These are phyloP conservation scores for Entelurus aequoreus DNA, from an alignment of 2,113 vertebrate species.

Conservation along the genomic window DNA sequence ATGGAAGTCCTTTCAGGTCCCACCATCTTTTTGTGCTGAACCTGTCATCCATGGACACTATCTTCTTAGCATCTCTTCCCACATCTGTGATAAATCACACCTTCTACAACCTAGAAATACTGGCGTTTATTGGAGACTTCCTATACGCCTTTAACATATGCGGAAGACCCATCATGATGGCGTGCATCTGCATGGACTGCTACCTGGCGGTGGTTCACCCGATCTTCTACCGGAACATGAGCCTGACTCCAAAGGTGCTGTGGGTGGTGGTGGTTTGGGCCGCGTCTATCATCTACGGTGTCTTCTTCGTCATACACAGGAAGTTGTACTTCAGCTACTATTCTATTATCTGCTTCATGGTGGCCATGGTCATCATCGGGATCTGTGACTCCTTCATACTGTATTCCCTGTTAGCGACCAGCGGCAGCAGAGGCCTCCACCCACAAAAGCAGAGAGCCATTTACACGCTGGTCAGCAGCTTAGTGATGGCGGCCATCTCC, in stretches of 20 bases:
- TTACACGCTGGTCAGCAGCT: constrained; percentile 49
- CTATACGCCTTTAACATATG: constrained; percentile 15
- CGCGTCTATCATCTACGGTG: background rate
- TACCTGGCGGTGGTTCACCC: constrained; percentile 64
- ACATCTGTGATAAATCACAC: constrained; percentile 13
- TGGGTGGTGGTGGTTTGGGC: constrained; percentile 32
- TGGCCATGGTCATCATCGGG: constrained; percentile 17
- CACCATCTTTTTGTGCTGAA: constrained; percentile 43
- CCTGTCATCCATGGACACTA: constrained; percentile 42
- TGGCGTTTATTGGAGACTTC: background rate
- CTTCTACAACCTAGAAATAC: accelerated
- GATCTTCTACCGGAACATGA: constrained; percentile 39
- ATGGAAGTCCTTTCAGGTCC: constrained; percentile 20
- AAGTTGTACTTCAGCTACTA: background rate
- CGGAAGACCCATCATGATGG: constrained; percentile 54
- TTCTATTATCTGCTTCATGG: background rate
- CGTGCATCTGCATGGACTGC: constrained; percentile 56
- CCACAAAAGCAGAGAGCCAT: constrained; percentile 57
- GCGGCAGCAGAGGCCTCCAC: constrained; percentile 33
- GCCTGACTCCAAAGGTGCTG: constrained; percentile 34
- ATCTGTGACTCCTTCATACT: constrained; percentile 48
- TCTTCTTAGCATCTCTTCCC: constrained; percentile 34
- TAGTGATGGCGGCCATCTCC: constrained; percentile 33
- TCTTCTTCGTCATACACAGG: background rate
- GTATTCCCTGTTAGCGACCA: constrained; percentile 21